Base-by-base conservation (phyloP, 2,797 vertebrate species). In the Paratrypauchen microcephalus region DNA sequence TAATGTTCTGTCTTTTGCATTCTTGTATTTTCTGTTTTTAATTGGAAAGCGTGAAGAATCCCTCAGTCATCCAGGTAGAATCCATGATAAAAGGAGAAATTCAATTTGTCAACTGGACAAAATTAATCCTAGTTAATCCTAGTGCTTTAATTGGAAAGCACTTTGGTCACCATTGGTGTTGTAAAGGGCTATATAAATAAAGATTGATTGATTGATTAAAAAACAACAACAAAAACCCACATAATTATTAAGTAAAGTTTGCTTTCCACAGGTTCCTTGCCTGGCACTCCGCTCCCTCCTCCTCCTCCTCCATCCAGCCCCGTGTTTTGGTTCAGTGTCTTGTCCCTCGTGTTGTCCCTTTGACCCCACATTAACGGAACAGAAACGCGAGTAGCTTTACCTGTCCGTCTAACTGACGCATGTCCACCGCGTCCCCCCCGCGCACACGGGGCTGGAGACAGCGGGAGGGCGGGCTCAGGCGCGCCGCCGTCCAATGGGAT, bases 401-500 rank as follows among this genome's bases (percentile, higher is more conserved):
- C 85, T 87, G 87, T 73, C 76, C 24, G 4, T 78, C 28, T 90
- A 90, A 92, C 66, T 85, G 92, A 86, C 89, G 61, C 19, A 15
- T 23, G 3, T 68, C 73, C 36, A 50, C 86, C 24, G 74, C 21
- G 30, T n/a, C n/a, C 79, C 50, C 78, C 68, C 75, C 55, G 80
- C 82, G 73, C 75, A 15, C 15, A 68, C 71, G 54, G 67, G 67
- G 26, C 39, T 55, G 68, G 39, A 28, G 74, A 79, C 50, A 45
- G 81, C 1, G 68, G 76, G 85, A 79, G 91, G 91, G 92, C 84
- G 89, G 80, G 81, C 59, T 24, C 19, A 78, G 76, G 68, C 67
- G 74, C 64, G 0, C 59, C 9, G 57, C 65, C 41, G 72, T 86
- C 94, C 91, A 95, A 94, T 94, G 65, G 84, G 72, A 84, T 77